Evolutionary conservation across 2,113 vertebrate genomes (phyloP).

Genomic region (Apus apus): DNA sequence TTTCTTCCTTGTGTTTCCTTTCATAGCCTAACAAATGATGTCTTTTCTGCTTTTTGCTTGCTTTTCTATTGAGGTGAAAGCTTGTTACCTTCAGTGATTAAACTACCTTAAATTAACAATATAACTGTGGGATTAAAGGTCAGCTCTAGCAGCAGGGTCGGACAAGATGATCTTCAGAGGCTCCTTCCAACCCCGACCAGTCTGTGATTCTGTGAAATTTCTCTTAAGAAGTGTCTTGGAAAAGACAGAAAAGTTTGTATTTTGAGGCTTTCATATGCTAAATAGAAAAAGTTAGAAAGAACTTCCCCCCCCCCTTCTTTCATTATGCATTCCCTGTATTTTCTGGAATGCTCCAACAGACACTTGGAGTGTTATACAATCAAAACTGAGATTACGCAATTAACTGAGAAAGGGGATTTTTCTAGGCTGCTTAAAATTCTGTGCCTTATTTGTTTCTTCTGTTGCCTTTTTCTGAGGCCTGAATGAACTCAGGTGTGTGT

Average conservation of each 20-base stretch:
- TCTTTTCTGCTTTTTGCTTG: background rate
- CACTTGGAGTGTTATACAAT: background rate
- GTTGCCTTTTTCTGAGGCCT: conserved; percentile 1
- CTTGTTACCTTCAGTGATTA: background rate
- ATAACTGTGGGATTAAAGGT: background rate
- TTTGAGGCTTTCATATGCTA: background rate
- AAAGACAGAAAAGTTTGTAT: background rate
- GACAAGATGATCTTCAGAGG: too few species aligned
- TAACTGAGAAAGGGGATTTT: conserved; percentile 2
- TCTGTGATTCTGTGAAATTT: background rate
- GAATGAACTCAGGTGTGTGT: background rate
- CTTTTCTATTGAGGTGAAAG: background rate
- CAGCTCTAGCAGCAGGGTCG: background rate
- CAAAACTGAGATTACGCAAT: background rate
- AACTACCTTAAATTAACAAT: background rate
- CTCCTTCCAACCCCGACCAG: too few species aligned
- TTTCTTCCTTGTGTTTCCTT: background rate
- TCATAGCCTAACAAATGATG: background rate
- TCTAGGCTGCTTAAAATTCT: conserved; percentile 53
- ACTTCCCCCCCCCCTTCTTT: background rate
- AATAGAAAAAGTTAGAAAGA: background rate
- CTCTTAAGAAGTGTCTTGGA: background rate
- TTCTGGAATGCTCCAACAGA: background rate
- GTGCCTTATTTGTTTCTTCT: conserved; percentile 4
- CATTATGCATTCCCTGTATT: background rate